Evolutionary conservation across 2,888 invertebrate species (phyloP).

Genomic region (Athetis lepigone): DNA sequence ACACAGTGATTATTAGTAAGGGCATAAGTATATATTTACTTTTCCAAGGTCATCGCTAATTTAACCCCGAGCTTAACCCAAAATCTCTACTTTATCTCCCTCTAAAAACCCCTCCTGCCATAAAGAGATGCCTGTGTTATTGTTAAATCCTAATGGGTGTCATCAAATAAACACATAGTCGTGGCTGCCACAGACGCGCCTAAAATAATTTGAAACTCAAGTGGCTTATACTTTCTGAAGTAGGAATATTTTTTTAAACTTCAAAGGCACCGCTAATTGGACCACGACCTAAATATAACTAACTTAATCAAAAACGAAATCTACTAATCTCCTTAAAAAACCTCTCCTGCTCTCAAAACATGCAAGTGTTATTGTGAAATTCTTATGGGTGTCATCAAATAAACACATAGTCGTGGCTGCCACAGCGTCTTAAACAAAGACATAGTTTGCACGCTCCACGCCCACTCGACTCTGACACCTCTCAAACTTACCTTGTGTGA

Average conservation of each 20-base stretch:
- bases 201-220: too few relatives aligned
- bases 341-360: too few relatives aligned
- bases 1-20: too few relatives aligned
- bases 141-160: slow-evolving; percentile 67
- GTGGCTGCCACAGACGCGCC: slow-evolving; percentile 65
- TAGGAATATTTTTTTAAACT: too few relatives aligned
- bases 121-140: slow-evolving; percentile 43
- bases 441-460: slow-evolving; percentile 79
- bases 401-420: slow-evolving; percentile 69
- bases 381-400: slow-evolving; percentile 70
- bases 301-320: neutral
- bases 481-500: slow-evolving; percentile 75
- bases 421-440: slow-evolving; percentile 74
- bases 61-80: neutral
- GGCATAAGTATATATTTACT: too few relatives aligned
- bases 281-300: too few relatives aligned
- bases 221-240: too few relatives aligned
- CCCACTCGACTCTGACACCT: slow-evolving; percentile 78
- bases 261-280: too few relatives aligned
- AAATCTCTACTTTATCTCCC: neutral
- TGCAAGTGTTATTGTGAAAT: slow-evolving; percentile 60
- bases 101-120: too few relatives aligned
- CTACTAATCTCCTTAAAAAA: neutral
- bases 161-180: slow-evolving; percentile 73
- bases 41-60: too few relatives aligned